Evolutionary conservation across 1,140 invertebrate species (phyloP).

Genomic region (Belonocnema kinseyi): DNA sequence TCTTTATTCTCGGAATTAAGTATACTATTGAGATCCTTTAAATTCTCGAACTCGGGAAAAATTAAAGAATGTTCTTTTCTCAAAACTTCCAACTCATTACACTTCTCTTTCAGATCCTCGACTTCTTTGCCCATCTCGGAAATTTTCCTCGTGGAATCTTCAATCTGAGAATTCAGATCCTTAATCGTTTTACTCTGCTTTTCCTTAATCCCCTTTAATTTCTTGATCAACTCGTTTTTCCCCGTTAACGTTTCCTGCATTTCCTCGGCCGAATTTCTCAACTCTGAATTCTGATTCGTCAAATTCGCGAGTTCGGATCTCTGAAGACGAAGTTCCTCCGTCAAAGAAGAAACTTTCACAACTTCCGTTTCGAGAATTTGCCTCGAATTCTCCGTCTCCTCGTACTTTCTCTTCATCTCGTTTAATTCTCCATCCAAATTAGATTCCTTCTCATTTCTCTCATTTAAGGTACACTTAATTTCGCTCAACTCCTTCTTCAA

Average conservation of each 20-base stretch:
- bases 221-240: conserved; percentile 49
- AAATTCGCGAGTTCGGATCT: conserved; percentile 17
- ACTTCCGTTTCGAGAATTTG: conserved; percentile 3
- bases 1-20: conserved; percentile 53
- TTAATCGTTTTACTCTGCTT: conserved; percentile 59
- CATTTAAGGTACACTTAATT: conserved; percentile 16
- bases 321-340: not conserved
- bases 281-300: conserved; percentile 45
- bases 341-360: not conserved
- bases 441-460: conserved; percentile 8
- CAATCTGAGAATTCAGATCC: conserved; percentile 48
- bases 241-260: conserved; percentile 40
- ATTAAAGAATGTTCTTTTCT: no score
- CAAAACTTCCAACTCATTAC: conserved; percentile 5
- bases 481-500: conserved; percentile 33
- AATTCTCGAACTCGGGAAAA: conserved; percentile 45
- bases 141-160: conserved; percentile 44
- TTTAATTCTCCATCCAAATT: conserved; percentile 39
- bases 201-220: conserved; percentile 52
- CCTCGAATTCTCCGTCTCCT: not conserved
- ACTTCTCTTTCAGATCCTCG: conserved; percentile 29
- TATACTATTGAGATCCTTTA: conserved; percentile 40
- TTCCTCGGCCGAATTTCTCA: conserved; percentile 41
- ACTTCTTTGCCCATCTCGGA: conserved; percentile 35
- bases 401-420: conserved; percentile 13